Evolutionary conservation across 2,797 vertebrate species (phyloP), one percentile per base, ranked within the genome.

Genomic region (Bovichtus diacanthus): DNA sequence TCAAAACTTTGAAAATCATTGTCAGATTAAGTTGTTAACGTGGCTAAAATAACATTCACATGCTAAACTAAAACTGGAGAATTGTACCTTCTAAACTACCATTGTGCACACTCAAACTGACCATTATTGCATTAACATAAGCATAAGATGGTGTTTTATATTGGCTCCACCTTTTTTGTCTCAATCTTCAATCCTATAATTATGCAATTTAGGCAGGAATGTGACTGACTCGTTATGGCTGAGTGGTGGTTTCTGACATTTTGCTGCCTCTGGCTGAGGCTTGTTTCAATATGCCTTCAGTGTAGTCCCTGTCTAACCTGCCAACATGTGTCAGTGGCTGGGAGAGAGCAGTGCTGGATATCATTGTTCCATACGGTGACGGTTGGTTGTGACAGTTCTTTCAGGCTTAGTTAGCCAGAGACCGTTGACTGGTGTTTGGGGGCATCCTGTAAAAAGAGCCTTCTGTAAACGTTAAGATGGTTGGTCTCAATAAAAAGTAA

Each of bases 361-460:
- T 68, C 56, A 53, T 54, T 36, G 55, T 55, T 9, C 23, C 47
- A 47, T 50, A 56, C 36, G 0, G 68, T 47, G n/a, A 62, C 41
- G 1, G 34, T 54, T 27, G 18, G 23, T 61, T 51, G 70, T 75
- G 76, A 70, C 62, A 31, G 36, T 19, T 76, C 7, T 46, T 73
- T 63, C 66, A 80, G 49, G 63, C 15, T 3, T 1, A n/a, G 51
- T 65, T 51, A 13, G 29, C n/a, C 68, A n/a, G 6, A 55, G 55
- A 39, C 27, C 0, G 61, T 16, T 62, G 49, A 67, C 27, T 34
- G n/a, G 59, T 70, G 56, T 65, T 47, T 16, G 21, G 10, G 56
- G 58, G 29, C 31, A 46, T 72, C 36, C 12, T 69, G 36, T 4
- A 29, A 64, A 66, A 36, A 44, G 23, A 53, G 58, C 51, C 8